Conservation (phyloP, 35 echinoderm and acorn worm species). For the Heliocidaris erythrogramma region DNA sequence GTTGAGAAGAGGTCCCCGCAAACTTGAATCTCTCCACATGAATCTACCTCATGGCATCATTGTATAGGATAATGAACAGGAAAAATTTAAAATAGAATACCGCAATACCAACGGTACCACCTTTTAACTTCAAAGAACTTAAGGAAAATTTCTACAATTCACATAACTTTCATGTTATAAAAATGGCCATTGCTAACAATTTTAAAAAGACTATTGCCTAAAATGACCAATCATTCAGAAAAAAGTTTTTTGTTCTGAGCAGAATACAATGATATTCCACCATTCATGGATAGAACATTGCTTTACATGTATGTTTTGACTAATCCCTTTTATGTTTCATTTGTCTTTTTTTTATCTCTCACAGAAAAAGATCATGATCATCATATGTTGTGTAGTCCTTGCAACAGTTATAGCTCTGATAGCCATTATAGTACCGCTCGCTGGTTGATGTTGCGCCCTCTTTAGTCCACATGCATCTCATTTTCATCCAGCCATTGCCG, state of each 20-base stretch:
- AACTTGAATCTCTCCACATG: too few relatives aligned
- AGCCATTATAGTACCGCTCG: constrained; percentile 16
- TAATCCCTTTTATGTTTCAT: background rate
- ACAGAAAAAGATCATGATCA: constrained; percentile 43
- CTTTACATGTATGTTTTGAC: background rate
- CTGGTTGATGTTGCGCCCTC: constrained; percentile 15
- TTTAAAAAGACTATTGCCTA: too few relatives aligned
- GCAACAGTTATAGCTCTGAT: background rate
- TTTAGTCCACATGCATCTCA: constrained; percentile 1
- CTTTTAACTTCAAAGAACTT: too few relatives aligned
- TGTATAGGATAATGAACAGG: too few relatives aligned
- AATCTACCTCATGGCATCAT: too few relatives aligned
- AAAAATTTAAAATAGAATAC: too few relatives aligned
- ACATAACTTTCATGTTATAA: too few relatives aligned
- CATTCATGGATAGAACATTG: background rate
- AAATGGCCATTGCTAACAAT: too few relatives aligned
- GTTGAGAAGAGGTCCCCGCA: too few relatives aligned
- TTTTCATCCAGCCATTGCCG: constrained; percentile 9
- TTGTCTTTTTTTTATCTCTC: background rate
- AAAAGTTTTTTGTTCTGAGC: background rate
- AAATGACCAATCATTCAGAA: too few relatives aligned
- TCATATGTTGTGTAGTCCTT: constrained; percentile 23
- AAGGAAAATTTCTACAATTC: too few relatives aligned
- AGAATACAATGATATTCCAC: background rate
- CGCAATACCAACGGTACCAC: too few relatives aligned